Conservation (phyloP, 1,140 invertebrate species). For the Luehdorfia chinensis region DNA sequence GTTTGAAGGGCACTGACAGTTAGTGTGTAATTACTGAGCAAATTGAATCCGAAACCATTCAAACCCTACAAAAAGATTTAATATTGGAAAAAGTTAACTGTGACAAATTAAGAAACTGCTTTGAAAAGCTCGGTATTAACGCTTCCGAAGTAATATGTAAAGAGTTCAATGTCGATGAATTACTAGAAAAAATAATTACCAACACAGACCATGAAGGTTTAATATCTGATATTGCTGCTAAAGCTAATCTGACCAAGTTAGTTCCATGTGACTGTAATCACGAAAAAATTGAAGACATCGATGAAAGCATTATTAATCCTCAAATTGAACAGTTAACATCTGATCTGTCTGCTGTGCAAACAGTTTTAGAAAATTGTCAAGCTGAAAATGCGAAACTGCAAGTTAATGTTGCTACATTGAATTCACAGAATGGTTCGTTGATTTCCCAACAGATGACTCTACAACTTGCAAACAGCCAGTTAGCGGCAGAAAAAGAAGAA, state of each 20-base stretch:
- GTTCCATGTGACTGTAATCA: conserved; percentile 57
- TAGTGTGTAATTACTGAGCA: no score
- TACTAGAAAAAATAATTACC: conserved; percentile 80
- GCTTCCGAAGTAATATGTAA: conserved; percentile 77
- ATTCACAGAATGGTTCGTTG: conserved; percentile 90
- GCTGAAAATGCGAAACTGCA: conserved; percentile 90
- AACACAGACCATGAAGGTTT: conserved; percentile 77
- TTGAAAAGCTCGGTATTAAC: conserved; percentile 86
- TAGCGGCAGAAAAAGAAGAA: conserved; percentile 91
- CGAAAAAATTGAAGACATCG: conserved; percentile 34
- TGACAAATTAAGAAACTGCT: conserved; percentile 83
- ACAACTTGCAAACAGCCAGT: conserved; percentile 89
- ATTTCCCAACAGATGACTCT: conserved; percentile 90
- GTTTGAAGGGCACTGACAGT: no score
- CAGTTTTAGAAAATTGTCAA: conserved; percentile 80
- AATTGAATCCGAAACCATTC: conserved; percentile 91
- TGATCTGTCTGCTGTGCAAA: conserved; percentile 79
- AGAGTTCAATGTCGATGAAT: conserved; percentile 79
- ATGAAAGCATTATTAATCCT: no score
- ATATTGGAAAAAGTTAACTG: conserved; percentile 90
- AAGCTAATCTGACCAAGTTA: conserved; percentile 52
- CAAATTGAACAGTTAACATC: conserved; percentile 82
- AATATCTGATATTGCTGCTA: conserved; percentile 64
- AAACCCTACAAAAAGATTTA: conserved; percentile 90
- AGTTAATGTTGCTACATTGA: conserved; percentile 92